phyloP scores from a whole-genome alignment of 2,113 vertebrate genomes.

The Climacteris rufus region DNA sequence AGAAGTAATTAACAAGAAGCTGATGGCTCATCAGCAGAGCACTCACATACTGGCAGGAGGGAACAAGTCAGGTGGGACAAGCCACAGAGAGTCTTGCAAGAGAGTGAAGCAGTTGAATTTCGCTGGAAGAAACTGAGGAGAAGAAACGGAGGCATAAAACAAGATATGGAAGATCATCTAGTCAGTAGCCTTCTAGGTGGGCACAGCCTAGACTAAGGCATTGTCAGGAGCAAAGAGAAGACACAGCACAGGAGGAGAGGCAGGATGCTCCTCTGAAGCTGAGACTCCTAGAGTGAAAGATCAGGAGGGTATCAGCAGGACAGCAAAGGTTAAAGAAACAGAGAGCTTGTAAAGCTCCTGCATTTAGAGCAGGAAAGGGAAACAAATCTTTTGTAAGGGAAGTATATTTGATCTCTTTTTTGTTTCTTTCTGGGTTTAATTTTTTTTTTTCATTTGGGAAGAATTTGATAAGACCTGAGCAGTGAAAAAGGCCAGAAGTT shows the following conservation, averaged over 20 bases:
- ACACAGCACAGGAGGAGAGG: fast-evolving
- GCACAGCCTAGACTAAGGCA: neutral
- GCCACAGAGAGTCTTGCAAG: neutral
- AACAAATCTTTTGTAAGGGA: neutral
- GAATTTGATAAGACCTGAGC: neutral
- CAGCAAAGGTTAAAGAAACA: neutral
- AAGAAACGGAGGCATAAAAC: neutral
- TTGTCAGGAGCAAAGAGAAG: neutral
- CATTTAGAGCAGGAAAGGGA: neutral
- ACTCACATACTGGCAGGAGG: neutral
- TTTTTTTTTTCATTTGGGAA: neutral
- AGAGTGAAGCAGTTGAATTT: neutral
- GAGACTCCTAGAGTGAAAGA: neutral
- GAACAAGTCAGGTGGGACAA: neutral
- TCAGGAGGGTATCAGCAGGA: neutral
- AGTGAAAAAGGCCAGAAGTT: neutral
- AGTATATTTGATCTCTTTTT: neutral
- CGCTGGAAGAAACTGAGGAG: neutral
- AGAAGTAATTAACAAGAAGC: neutral
- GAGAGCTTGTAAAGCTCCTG: neutral
- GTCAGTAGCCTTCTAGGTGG: neutral
- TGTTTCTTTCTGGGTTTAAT: neutral
- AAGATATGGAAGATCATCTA: neutral
- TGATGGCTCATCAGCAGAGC: neutral
- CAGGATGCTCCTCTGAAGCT: neutral